Evolutionary conservation across 2,797 vertebrate genomes (phyloP).

Genomic region (Ambastaia sidthimunki): DNA sequence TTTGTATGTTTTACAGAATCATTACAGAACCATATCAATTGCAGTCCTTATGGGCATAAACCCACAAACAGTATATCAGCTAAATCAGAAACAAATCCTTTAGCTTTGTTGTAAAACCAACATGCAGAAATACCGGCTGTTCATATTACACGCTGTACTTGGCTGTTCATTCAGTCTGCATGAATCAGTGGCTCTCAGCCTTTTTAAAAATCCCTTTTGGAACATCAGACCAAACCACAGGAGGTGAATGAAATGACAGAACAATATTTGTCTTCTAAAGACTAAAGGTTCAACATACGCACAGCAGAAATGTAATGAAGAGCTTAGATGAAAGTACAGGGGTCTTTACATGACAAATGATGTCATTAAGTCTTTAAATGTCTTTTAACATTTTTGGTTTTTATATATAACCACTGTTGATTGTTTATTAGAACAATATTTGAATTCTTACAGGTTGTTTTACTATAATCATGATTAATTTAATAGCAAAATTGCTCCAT

Average conservation of each 20-base stretch:
- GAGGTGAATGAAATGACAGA: slow-evolving; percentile 13
- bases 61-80: slow-evolving; percentile 1
- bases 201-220: slow-evolving; percentile 14
- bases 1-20: slow-evolving; percentile 18
- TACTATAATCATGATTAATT: neutral
- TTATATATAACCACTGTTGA: neutral
- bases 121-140: slow-evolving; percentile 24
- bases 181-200: slow-evolving; percentile 17
- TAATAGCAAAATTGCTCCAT: neutral
- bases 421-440: neutral
- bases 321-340: neutral
- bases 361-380: neutral
- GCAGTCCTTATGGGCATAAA: neutral
- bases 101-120: slow-evolving; percentile 35
- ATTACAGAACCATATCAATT: neutral
- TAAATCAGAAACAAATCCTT: slow-evolving; percentile 11
- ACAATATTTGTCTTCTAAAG: slow-evolving; percentile 7
- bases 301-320: neutral
- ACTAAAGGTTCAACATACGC: neutral
- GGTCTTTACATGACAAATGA: neutral
- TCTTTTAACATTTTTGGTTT: no score
- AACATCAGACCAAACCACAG: slow-evolving; percentile 37
- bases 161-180: slow-evolving; percentile 15
- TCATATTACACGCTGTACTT: slow-evolving; percentile 18
- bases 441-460: neutral